phyloP scores from a whole-genome alignment of 2,888 invertebrate species.

The Orthonychiurus folsomi region DNA sequence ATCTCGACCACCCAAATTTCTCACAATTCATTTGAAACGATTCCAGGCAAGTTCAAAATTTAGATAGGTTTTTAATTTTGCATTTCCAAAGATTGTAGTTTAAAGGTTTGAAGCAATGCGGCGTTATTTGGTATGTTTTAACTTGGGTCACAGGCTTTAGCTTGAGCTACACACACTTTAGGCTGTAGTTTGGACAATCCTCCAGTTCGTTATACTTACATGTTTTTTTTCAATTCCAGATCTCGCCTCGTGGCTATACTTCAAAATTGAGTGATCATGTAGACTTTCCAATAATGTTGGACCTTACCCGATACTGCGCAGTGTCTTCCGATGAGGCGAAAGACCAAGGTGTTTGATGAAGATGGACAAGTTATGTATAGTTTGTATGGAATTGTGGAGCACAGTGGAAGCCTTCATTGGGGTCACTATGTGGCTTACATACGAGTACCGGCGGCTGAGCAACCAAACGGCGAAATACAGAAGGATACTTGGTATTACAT shows the following conservation, averaged over 20 bases:
- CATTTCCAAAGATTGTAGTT: no score
- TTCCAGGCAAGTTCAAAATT: no score
- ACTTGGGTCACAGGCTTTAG: no score
- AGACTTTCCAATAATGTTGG: slow-evolving; percentile 72
- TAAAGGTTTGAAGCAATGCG: no score
- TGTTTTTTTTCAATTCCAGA: no score
- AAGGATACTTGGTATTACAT: slow-evolving; percentile 83
- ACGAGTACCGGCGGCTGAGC: slow-evolving; percentile 6
- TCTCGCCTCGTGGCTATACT: slow-evolving; percentile 58
- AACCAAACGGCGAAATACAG: background rate
- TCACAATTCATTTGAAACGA: slow-evolving; percentile 89
- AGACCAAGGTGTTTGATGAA: slow-evolving; percentile 21
- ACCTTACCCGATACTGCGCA: slow-evolving; percentile 84
- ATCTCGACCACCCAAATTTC: slow-evolving; percentile 80
- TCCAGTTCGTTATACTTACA: no score
- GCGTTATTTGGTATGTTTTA: no score
- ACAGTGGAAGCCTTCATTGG: slow-evolving; percentile 81
- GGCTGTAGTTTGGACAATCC: no score
- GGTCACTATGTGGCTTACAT: slow-evolving; percentile 92
- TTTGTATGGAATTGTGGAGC: slow-evolving; percentile 90
- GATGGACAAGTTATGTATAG: slow-evolving; percentile 54
- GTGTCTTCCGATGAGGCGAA: slow-evolving; percentile 48
- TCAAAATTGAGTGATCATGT: slow-evolving; percentile 79
- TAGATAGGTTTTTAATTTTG: no score
- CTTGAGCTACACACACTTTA: no score